phyloP scores from a whole-genome alignment of 2,888 invertebrate genomes.

The Xylota sylvarum region DNA sequence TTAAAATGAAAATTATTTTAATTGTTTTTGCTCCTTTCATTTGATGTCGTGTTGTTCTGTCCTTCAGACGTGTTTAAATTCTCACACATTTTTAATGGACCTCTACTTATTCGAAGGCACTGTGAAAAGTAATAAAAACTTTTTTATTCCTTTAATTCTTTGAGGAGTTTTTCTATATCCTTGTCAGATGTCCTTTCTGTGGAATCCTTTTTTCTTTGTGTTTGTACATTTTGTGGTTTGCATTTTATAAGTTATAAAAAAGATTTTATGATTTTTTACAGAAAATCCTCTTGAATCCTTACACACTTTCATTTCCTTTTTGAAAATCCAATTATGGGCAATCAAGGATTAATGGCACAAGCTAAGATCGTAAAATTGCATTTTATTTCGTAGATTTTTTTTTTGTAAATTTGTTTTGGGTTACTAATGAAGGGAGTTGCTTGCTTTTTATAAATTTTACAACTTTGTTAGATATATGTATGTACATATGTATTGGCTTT shows the following conservation, averaged over 20 bases:
- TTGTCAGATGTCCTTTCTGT: constrained; percentile 26
- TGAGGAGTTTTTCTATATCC: neutral
- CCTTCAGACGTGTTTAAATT: constrained; percentile 50
- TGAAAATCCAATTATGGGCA: constrained; percentile 21
- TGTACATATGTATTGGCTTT: neutral
- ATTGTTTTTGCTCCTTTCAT: constrained; percentile 47
- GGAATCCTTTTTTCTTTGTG: constrained; percentile 1
- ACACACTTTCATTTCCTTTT: neutral
- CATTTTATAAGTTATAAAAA: constrained; percentile 39
- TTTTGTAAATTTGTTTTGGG: neutral
- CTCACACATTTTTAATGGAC: constrained; percentile 38
- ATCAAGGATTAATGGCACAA: constrained; percentile 43
- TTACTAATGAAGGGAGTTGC: neutral
- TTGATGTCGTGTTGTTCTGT: constrained; percentile 16
- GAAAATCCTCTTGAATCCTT: neutral
- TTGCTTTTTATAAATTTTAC: neutral
- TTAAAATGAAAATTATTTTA: constrained; percentile 46
- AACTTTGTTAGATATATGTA: neutral
- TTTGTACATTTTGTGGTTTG: constrained; percentile 38
- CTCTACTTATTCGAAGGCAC: constrained; percentile 55
- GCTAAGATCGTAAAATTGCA: constrained; percentile 42
- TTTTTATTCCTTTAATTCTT: constrained; percentile 23
- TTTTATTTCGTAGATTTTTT: neutral
- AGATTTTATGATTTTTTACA: constrained; percentile 37
- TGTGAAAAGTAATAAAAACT: constrained; percentile 55